These are phyloP conservation scores for Phaedon cochleariae DNA, from an alignment of 2,888 invertebrate species.

Conservation along the genomic window DNA sequence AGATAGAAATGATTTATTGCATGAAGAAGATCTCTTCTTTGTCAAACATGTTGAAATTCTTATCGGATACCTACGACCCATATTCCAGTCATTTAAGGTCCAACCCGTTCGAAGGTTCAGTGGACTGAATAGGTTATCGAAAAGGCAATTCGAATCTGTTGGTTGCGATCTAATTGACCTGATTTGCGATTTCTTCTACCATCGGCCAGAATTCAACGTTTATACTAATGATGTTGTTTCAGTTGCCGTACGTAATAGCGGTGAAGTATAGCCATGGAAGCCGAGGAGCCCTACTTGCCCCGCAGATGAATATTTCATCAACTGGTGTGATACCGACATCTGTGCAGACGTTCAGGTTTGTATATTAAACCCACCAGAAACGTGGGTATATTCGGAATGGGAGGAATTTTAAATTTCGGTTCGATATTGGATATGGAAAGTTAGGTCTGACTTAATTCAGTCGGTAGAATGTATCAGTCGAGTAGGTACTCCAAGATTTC, in stretches of 20 bases:
- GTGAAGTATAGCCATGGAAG: constrained; percentile 74
- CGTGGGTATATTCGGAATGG: constrained; percentile 20
- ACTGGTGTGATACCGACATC: constrained; percentile 81
- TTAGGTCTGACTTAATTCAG: background rate
- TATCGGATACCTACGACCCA: too few species aligned
- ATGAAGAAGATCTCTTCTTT: too few species aligned
- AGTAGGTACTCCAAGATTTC: background rate
- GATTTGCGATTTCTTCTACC: constrained; percentile 14
- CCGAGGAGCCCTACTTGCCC: constrained; percentile 78
- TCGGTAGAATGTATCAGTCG: background rate
- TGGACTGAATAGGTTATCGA: too few species aligned
- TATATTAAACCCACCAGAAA: constrained; percentile 35
- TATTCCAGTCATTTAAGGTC: too few species aligned
- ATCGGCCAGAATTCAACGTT: background rate
- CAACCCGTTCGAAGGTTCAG: too few species aligned
- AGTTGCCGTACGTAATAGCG: constrained; percentile 81
- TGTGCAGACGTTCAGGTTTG: constrained; percentile 76
- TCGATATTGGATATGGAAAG: constrained; percentile 1
- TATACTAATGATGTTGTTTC: constrained; percentile 37
- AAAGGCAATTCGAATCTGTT: too few species aligned
- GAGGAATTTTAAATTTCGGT: constrained; percentile 14
- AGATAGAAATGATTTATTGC: too few species aligned
- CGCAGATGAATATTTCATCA: constrained; percentile 84
- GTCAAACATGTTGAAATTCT: too few species aligned
- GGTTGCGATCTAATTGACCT: too few species aligned